A percentile compares a stretch with the other conserved stretches of the same genome.
Evolutionary conservation across 2,888 invertebrate species (phyloP).

Genomic region (Diloba caeruleocephala): DNA sequence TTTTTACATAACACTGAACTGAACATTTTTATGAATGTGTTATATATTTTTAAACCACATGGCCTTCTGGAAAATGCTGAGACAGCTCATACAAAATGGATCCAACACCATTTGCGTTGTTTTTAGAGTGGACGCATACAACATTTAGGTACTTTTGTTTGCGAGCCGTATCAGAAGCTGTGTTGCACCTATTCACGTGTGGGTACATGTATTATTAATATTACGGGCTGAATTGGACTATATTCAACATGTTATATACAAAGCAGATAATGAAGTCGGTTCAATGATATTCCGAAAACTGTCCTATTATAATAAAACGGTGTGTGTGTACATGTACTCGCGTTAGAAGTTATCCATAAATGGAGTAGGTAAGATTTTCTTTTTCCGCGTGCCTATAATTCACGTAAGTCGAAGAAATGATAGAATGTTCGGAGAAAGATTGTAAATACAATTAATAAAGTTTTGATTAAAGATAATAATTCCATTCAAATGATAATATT

Average conservation of each 20-base stretch:
- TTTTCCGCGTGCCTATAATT: too few relatives aligned
- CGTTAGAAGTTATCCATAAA: too few relatives aligned
- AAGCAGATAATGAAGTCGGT: neutral
- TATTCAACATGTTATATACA: conserved; percentile 12
- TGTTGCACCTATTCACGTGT: conserved; percentile 24
- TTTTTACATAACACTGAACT: conserved; percentile 43
- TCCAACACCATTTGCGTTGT: conserved; percentile 65
- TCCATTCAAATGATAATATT: too few relatives aligned
- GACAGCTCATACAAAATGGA: conserved; percentile 74
- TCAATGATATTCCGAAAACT: conserved; percentile 19
- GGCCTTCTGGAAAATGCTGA: conserved; percentile 64
- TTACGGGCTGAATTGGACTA: conserved; percentile 20
- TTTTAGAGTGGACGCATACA: conserved; percentile 59
- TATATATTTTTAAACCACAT: conserved; percentile 54
- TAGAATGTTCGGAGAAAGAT: too few relatives aligned
- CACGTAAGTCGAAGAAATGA: too few relatives aligned
- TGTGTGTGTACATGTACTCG: too few relatives aligned
- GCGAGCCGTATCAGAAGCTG: conserved; percentile 41
- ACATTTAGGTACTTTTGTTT: conserved; percentile 55
- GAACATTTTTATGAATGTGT: conserved; percentile 68
- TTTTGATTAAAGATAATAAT: too few relatives aligned
- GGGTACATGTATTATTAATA: conserved; percentile 7
- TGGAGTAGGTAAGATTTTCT: too few relatives aligned
- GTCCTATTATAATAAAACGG: conserved; percentile 16
- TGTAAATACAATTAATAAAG: too few relatives aligned